Percentiles rank a stretch among this genome's conserved stretches.
phyloP scores from a whole-genome alignment of 1,140 invertebrate species.

The Melipona quadrifasciata region DNA sequence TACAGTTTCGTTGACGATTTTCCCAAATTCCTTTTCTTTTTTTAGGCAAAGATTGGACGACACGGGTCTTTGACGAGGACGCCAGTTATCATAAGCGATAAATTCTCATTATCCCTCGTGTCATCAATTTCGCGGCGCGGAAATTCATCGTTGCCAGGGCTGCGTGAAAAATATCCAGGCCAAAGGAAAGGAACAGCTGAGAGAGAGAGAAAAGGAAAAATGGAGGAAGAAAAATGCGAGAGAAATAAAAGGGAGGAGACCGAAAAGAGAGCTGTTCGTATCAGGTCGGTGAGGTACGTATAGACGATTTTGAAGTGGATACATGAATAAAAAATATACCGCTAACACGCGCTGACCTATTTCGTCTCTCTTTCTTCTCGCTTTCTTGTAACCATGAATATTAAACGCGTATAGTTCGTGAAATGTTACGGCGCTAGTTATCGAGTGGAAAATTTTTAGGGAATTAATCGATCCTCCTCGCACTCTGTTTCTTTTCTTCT shows the following conservation, averaged over 20 bases:
- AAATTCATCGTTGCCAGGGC: constrained; percentile 8
- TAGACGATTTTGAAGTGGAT: constrained; percentile 25
- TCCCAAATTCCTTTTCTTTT: background rate
- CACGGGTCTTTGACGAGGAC: background rate
- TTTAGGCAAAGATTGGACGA: background rate
- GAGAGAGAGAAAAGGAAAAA: background rate
- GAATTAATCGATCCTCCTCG: background rate
- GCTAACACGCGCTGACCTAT: constrained; percentile 26
- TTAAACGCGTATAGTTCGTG: constrained; percentile 19
- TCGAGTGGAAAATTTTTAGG: background rate
- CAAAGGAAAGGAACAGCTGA: background rate
- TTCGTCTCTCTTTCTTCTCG: background rate
- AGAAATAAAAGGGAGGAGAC: constrained; percentile 4
- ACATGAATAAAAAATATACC: constrained; percentile 40
- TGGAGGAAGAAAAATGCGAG: constrained; percentile 12
- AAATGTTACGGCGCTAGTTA: background rate
- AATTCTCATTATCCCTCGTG: constrained; percentile 25
- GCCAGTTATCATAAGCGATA: background rate
- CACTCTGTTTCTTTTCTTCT: no score
- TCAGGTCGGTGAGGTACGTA: constrained; percentile 3
- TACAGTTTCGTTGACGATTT: background rate
- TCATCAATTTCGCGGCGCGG: constrained; percentile 7
- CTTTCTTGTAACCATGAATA: constrained; percentile 17
- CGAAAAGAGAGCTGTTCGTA: constrained; percentile 5
- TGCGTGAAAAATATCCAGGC: constrained; percentile 12